phyloP scores from a whole-genome alignment of 2,113 vertebrate species.

The Gymnarchus niloticus region DNA sequence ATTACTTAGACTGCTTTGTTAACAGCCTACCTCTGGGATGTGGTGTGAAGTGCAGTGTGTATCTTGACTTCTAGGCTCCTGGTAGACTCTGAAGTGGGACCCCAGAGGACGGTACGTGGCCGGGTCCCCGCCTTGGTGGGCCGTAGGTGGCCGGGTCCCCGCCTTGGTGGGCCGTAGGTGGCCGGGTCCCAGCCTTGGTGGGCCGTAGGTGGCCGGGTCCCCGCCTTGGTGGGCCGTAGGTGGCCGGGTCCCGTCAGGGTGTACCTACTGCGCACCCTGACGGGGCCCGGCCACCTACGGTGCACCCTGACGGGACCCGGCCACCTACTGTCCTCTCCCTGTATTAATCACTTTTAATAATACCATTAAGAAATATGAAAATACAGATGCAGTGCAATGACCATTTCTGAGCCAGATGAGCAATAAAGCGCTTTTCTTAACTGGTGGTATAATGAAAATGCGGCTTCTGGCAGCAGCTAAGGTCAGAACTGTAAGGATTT shows the following conservation, averaged over 20 bases:
- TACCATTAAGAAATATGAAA: neutral
- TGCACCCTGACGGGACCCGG: too few relatives aligned
- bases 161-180: too few relatives aligned
- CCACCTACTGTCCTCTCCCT: too few relatives aligned
- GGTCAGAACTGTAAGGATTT: neutral
- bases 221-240: too few relatives aligned
- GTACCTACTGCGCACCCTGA: too few relatives aligned
- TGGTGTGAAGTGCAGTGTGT: neutral
- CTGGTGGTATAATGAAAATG: neutral
- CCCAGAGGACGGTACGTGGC: neutral
- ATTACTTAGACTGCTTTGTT: neutral
- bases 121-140: too few relatives aligned
- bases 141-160: too few relatives aligned
- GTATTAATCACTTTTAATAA: neutral
- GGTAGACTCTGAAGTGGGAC: conserved; percentile 31
- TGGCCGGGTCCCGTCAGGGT: too few relatives aligned
- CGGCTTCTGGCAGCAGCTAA: neutral
- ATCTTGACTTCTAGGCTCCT: conserved; percentile 23
- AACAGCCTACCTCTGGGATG: conserved; percentile 20
- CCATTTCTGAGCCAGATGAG: neutral
- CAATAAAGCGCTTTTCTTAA: neutral
- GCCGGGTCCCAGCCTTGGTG: too few relatives aligned
- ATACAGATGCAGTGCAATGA: neutral
- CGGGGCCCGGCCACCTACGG: too few relatives aligned
- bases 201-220: too few relatives aligned